Evolutionary conservation across 2,797 vertebrate species (phyloP), one percentile per base, ranked within the genome.

Genomic region (Hypotaenidia okinawae): DNA sequence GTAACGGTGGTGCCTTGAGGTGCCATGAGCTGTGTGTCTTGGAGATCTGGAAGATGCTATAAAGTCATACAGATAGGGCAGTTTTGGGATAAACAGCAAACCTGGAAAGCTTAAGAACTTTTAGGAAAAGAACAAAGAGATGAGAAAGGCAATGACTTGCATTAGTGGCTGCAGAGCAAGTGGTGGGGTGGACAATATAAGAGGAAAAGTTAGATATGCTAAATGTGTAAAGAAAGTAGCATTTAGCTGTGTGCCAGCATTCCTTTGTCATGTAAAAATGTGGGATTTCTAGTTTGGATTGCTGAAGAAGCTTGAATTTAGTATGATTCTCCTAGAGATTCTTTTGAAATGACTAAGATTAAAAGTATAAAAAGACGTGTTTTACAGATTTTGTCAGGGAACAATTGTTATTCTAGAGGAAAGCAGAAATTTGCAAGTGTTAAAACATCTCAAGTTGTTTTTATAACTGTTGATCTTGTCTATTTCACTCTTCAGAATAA

Each of bases 1-100:
- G 0, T n/a, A 11, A 6, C 30, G 33, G 11, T 49, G 25, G 22
- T 70, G 49, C 52, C 43, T 95, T 69, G 52, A 23, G 57, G n/a
- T 81, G 33, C 41, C 8, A 1, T 4, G 37, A 64, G 13, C 43
- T 80, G 22, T 19, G 35, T 39, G 32, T 68, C 35, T 45, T 18
- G 1, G 30, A 49, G 52, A 19, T 17, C n/a, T 62, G 27, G 37
- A 35, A 57, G 39, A 33, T 16, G 17, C 37, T 35, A 1, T 1
- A 0, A 11, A 68, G 16, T 51, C 1, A 0, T 6, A 24, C 16
- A 28, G 30, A 21, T 3, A 17, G 59, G 28, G 58, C 52, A 35
- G 7, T 59, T 77, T 63, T 25, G 1, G 1, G 27, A 25, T 79
- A 22, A 76, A 39, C 21, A 57, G 52, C 76, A 62, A 19, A 72